Base-by-base conservation (phyloP, 1,140 invertebrate species). In the Zaprionus tsacasi region DNA sequence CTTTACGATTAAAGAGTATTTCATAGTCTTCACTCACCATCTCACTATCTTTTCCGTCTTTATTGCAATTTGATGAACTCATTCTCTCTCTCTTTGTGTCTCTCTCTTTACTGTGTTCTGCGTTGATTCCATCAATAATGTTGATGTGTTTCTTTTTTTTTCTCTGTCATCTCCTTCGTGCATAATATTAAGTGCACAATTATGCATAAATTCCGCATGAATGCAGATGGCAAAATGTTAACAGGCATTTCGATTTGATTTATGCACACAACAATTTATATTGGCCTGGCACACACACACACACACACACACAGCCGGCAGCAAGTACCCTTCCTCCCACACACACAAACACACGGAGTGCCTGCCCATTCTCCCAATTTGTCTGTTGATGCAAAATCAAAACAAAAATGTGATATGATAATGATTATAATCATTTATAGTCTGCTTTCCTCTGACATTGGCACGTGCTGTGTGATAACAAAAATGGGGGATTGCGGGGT, bases 111-210 rank as follows among this genome's bases (percentile, higher is more conserved):
- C 21, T 21, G 21, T 21, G 21, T 21, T 21, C 21, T 21, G 21
- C 21, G 21, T 2, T 21, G 21, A 21, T 21, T 21, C 21, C 21
- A 21, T 21, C 21, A 21, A 21, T 21, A 21, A 21, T 21, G 21
- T 27, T 48, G 30, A 58, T 65, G 17, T 65, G 33, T 33, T 82
- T 2, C 2, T 73, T 77, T 33, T 82, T 2, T 21, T 73, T 77
- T 55, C 55, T 76, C 76, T n/a, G 50, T 38, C 50, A 27, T 35
- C n/a, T 45, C 40, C 40, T 45, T 69, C 56, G 59, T 63, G 72
- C 69, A 64, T 72, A 57, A 56, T 76, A 83, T 82, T 67, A 88
- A 81, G 68, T 83, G 74, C 81, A 89, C 78, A 89, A 76, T 89
- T 88, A 89, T 89, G 81, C 75, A 71, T 54, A 67, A 89, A 73